A percentile compares a stretch with the other conserved stretches of the same genome.
phyloP scores from a whole-genome alignment of 2,113 vertebrate species.

The Cebidichthys violaceus region DNA sequence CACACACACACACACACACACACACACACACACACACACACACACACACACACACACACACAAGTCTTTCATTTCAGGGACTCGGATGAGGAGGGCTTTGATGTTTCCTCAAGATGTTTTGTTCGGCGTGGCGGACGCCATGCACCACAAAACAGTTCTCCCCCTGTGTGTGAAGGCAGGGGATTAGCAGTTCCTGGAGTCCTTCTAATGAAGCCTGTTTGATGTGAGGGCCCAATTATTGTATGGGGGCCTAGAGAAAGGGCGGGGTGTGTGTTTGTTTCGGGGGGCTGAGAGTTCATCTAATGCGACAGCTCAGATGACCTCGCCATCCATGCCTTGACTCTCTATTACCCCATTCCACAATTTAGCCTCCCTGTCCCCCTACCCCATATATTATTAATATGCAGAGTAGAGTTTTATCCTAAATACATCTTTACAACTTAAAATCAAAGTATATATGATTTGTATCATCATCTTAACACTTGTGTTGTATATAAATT shows the following conservation, averaged over 20 bases:
- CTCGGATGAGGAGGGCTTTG: conserved; percentile 75
- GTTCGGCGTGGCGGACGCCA: conserved; percentile 68
- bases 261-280: conserved; percentile 31
- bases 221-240: conserved; percentile 85
- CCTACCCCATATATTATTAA: not conserved
- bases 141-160: conserved; percentile 66
- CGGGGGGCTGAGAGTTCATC: conserved; percentile 53
- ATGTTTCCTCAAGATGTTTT: conserved; percentile 84
- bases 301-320: conserved; percentile 52
- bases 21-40: not conserved
- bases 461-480: not conserved
- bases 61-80: conserved; percentile 52
- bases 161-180: conserved; percentile 75
- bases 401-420: not conserved
- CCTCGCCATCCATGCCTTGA: conserved; percentile 42
- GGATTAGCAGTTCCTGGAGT: conserved; percentile 84
- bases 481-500: not conserved
- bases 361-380: not conserved
- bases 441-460: not conserved
- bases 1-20: not conserved
- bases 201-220: conserved; percentile 85
- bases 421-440: not conserved
- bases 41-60: not conserved
- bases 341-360: conserved; percentile 26
- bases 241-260: conserved; percentile 59